Conservation (phyloP, 2,113 vertebrate genomes). For the Struthio camelus region DNA sequence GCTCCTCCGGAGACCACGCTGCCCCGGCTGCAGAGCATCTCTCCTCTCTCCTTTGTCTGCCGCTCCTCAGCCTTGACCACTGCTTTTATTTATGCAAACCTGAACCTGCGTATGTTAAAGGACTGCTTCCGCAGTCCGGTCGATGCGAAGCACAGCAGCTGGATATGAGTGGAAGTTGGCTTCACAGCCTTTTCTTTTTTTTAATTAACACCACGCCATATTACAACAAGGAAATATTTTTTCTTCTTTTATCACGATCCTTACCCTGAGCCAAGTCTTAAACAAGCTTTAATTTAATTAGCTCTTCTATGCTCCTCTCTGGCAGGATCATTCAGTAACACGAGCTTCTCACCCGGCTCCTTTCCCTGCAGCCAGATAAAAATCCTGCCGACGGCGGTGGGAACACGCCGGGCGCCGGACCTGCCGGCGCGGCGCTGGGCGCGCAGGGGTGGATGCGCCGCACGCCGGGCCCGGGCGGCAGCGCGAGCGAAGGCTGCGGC, state of each 20-base stretch:
- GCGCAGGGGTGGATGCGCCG: conserved; percentile 43
- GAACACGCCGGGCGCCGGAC: conserved; percentile 6
- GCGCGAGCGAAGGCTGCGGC: not conserved
- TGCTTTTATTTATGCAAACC: not conserved
- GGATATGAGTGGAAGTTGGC: conserved; percentile 37
- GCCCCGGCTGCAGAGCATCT: not conserved
- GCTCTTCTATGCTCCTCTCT: not conserved
- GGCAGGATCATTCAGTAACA: conserved; percentile 4
- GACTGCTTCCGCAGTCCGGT: not conserved
- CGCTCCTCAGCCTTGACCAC: not conserved
- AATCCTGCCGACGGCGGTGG: conserved; percentile 59
- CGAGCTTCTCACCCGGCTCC: not conserved
- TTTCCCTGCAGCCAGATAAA: conserved; percentile 50
- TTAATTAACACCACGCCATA: conserved; percentile 29
- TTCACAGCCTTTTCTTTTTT: not conserved
- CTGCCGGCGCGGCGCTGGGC: no score
- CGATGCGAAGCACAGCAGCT: conserved; percentile 40
- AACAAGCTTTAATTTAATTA: conserved; percentile 56
- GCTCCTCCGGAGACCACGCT: not conserved
- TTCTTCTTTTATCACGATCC: conserved; percentile 27
- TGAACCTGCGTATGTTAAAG: not conserved
- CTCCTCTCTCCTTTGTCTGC: not conserved
- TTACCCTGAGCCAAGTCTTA: conserved; percentile 37
- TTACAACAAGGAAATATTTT: conserved; percentile 54
- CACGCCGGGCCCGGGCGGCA: not conserved